Evolutionary conservation across 2,888 invertebrate species (phyloP), one percentile per base, ranked within the genome.

Genomic region (Scrobipalpa costella): DNA sequence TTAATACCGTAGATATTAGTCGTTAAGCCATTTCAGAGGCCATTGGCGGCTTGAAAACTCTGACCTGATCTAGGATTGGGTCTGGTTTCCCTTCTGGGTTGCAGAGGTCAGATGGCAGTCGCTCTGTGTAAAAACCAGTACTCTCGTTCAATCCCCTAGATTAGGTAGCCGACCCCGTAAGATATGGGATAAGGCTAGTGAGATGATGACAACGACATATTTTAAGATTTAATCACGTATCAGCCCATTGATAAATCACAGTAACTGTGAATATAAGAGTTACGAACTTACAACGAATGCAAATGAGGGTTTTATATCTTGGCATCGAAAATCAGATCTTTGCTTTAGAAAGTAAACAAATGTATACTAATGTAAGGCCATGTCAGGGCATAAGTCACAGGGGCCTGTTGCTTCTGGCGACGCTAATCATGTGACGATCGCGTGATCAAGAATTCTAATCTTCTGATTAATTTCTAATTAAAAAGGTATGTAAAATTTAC

Each of bases 311-410:
- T 72, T 67, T 74, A 73, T 71, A 70, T 68, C 71, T 73, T 71
- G 69, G 69, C 70, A 69, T 73, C 72, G 68, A 75, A 76, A 79
- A 84, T 82, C 76, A 78, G 81, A 83, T 85, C 74, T 83, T 75
- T 75, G 81, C 78, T 74, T 75, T 76, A 68, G 75, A 77, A 81
- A 77, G 77, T 81, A 75, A 81, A 85, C 82, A 83, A 84, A 84
- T 84, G 78, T 73, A 75, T 77, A 79, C 79, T 77, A 78, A 78
- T 80, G 75, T 74, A 67, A 68, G 61, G 68, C 65, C 66, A 67
- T 73, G 75, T 71, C 66, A 68, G 66, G 57, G 65, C 73, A 73
- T 77, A 74, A 70, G 70, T 79, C 71, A 74, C 66, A 38, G 60
- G 62, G 67, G 66, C 66, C 64, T 66, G 33, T 63, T 19, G 63